Evolutionary conservation across 2,797 vertebrate species (phyloP).

Genomic region (Acipenser oxyrinchus): DNA sequence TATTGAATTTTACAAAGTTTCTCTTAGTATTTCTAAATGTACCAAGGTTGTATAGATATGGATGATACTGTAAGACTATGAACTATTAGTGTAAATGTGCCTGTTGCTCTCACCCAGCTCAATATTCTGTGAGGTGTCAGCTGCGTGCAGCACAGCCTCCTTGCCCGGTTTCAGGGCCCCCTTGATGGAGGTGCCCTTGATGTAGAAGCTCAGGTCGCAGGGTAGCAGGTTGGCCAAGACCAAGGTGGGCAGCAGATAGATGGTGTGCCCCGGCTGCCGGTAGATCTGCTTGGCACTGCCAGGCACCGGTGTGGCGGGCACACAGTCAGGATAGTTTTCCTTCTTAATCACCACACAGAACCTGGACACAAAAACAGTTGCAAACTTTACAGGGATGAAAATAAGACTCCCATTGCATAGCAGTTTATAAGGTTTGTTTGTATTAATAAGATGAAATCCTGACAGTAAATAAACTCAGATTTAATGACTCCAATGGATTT

Average conservation of each 20-base stretch:
- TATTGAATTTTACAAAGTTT: too few relatives aligned
- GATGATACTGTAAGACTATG: too few relatives aligned
- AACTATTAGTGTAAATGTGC: too few relatives aligned
- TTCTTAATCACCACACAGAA: slow-evolving; percentile 96
- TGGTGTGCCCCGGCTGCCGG: slow-evolving; percentile 86
- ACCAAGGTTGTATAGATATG: too few relatives aligned
- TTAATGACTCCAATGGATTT: too few relatives aligned
- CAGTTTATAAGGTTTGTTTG: too few relatives aligned
- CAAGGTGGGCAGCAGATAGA: slow-evolving; percentile 87
- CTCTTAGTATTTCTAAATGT: too few relatives aligned
- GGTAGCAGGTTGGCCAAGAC: slow-evolving; percentile 88
- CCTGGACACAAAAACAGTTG: slow-evolving; percentile 37
- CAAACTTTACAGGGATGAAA: not conserved
- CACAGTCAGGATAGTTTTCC: slow-evolving; percentile 89
- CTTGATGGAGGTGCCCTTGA: slow-evolving; percentile 77
- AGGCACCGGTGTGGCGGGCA: slow-evolving; percentile 78
- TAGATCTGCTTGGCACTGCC: slow-evolving; percentile 85
- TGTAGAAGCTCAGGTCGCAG: slow-evolving; percentile 86
- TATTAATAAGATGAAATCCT: too few relatives aligned
- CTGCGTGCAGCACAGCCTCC: slow-evolving; percentile 78
- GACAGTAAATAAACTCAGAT: too few relatives aligned
- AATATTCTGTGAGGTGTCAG: slow-evolving; percentile 90
- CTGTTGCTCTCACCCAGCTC: slow-evolving; percentile 73
- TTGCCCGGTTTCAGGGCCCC: slow-evolving; percentile 85
- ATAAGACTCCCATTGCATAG: too few relatives aligned